These are phyloP conservation scores for Urechis unicinctus DNA, from an alignment of 2,888 invertebrate genomes.

Conservation along the genomic window DNA sequence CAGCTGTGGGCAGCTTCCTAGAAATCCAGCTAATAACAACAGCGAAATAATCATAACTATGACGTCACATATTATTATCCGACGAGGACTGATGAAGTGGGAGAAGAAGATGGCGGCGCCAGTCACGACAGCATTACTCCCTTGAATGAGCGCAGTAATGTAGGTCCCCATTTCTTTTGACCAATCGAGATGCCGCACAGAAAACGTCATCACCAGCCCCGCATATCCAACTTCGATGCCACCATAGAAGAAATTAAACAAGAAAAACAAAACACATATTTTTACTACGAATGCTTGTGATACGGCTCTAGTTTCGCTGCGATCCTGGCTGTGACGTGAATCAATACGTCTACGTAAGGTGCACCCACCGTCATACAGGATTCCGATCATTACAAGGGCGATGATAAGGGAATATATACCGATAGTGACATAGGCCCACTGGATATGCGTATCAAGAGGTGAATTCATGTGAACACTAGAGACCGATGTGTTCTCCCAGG, in stretches of 20 bases:
- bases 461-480: no score
- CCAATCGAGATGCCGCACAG: conserved; percentile 40
- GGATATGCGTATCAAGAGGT: no score
- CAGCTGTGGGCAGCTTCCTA: conserved; percentile 28
- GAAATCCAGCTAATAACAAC: conserved; percentile 34
- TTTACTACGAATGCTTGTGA: conserved; percentile 1
- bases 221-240: conserved; percentile 52
- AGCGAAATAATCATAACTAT: conserved; percentile 37
- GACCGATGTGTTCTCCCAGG: no score
- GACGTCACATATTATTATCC: conserved; percentile 46
- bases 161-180: conserved; percentile 40
- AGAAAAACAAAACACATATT: conserved; percentile 39
- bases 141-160: conserved; percentile 36
- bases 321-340: no score
- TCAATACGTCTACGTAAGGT: not conserved
- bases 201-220: conserved; percentile 48
- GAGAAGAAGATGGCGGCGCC: conserved; percentile 45
- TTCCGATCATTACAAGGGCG: not conserved
- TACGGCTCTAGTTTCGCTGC: no score
- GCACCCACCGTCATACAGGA: not conserved
- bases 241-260: conserved; percentile 47
- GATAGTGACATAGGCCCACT: not conserved
- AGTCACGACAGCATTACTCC: conserved; percentile 12
- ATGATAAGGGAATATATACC: conserved; percentile 8
- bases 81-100: conserved; percentile 40